A percentile compares a stretch with the other conserved stretches of the same genome.
Conservation (phyloP, 2,888 invertebrate species). For the Cremastinae sp. region DNA sequence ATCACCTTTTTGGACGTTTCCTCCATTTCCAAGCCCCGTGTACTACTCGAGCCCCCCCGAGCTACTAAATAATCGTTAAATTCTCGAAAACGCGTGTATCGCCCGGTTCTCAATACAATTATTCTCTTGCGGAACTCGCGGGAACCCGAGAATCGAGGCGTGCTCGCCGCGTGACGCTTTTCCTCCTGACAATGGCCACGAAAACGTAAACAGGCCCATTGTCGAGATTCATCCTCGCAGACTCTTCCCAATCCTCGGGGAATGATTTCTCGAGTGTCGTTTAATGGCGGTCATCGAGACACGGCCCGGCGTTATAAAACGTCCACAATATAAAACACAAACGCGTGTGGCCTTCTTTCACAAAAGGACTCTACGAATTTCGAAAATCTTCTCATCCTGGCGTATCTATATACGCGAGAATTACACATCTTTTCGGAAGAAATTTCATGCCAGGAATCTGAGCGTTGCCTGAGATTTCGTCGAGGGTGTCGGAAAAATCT, state of each 20-base stretch:
- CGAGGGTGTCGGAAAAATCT: slow-evolving; percentile 24
- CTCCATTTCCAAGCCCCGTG: slow-evolving; percentile 42
- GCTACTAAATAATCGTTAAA: slow-evolving; percentile 51
- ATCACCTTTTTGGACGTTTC: slow-evolving; percentile 8
- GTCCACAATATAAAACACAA: neutral
- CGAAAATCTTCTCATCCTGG: neutral
- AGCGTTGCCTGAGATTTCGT: slow-evolving; percentile 31
- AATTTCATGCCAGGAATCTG: no score
- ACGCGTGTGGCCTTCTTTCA: slow-evolving; percentile 47
- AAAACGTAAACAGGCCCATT: slow-evolving; percentile 52
- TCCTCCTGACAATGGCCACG: slow-evolving; percentile 20
- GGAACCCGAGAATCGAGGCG: slow-evolving; percentile 29
- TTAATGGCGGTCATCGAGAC: slow-evolving; percentile 54
- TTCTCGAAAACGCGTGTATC: slow-evolving; percentile 19
- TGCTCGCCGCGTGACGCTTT: slow-evolving; percentile 39
- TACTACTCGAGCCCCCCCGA: slow-evolving; percentile 54
- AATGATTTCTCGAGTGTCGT: slow-evolving; percentile 50
- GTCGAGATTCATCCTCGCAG: slow-evolving; percentile 44
- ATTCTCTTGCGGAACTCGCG: neutral
- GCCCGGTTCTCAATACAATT: no score
- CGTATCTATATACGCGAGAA: no score
- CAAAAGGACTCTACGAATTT: neutral
- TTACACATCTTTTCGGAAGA: neutral
- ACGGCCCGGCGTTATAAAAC: slow-evolving; percentile 16
- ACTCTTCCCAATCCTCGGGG: slow-evolving; percentile 12